Evolutionary conservation across 1,140 invertebrate genomes (phyloP).

Genomic region (Dendrolimus punctatus): DNA sequence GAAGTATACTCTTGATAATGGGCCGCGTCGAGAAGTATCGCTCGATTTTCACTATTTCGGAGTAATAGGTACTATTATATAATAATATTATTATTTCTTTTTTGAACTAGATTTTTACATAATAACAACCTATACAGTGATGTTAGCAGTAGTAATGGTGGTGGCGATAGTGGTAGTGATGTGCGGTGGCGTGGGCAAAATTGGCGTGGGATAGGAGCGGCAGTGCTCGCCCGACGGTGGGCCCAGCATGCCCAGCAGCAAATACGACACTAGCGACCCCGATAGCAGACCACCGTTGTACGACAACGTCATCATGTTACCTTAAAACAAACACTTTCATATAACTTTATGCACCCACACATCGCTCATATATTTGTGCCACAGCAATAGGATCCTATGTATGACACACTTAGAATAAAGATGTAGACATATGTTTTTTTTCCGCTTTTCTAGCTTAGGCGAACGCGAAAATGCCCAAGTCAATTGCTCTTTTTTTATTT

Average conservation of each 20-base stretch:
- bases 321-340: constrained; percentile 53
- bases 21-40: no score
- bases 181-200: constrained; percentile 38
- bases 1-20: no score
- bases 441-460: no score
- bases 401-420: no score
- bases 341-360: no score
- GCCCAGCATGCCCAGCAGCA: constrained; percentile 83
- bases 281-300: constrained; percentile 89
- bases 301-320: constrained; percentile 94
- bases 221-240: constrained; percentile 60
- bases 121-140: background rate
- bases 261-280: constrained; percentile 87
- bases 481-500: no score
- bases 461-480: no score
- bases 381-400: no score
- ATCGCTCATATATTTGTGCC: no score
- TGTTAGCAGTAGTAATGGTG: background rate
- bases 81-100: background rate
- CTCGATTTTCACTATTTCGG: no score
- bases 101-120: background rate
- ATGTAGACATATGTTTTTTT: no score
- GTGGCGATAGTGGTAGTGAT: constrained; percentile 31
- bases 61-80: no score
- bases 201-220: constrained; percentile 41